Base-by-base conservation (phyloP, 2,113 vertebrate species). In the Leucoraja erinaceus region DNA sequence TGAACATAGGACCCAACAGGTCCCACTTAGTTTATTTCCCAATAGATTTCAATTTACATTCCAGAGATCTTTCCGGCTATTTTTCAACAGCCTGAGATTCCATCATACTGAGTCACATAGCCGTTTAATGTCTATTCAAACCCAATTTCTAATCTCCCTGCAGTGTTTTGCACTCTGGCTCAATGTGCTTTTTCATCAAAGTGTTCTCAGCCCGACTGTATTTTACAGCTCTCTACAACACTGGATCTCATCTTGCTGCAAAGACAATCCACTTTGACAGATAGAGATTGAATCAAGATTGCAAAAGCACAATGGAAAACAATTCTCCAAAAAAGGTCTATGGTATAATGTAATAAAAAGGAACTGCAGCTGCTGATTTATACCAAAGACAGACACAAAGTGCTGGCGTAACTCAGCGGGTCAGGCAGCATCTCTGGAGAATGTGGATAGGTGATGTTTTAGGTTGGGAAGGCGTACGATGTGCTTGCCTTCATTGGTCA, bases 241-340 rank as follows among this genome's bases (percentile, higher is more conserved):
- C 20, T 88, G 63, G 56, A 88, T 88, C 63, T 88, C 59, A 88
- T 88, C 83, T 31, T 18, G 12, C 59, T 63, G 28, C 59, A 88
- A 47, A 88, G 59, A 63, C 1, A 88, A 88, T 63, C 18, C 28
- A 2, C 83, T 59, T n/a, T 63, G 28, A 59, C 83, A 88, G 83
- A 31, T 63, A 31, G n/a, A 86, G 56, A 88, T 88, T 88, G 83
- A 88, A 88, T 88, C 59, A 63, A 61, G 31, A 61, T 31, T 63
- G 83, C 83, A 63, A 61, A 63, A 63, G n/a, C 59, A 66, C 59
- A 88, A 61, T 31, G 59, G 83, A 63, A 88, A 88, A 88, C 83
- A 88, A 66, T 63, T 61, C 28, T 31, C 61, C 83, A 88, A 88
- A 3, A 3, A 47, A 47, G 38, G 38, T 47, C 38, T 47, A 1